Evolutionary conservation across 2,888 invertebrate species (phyloP), one percentile per base, ranked within the genome.

Genomic region (Vannuccia rotundouncinata): DNA sequence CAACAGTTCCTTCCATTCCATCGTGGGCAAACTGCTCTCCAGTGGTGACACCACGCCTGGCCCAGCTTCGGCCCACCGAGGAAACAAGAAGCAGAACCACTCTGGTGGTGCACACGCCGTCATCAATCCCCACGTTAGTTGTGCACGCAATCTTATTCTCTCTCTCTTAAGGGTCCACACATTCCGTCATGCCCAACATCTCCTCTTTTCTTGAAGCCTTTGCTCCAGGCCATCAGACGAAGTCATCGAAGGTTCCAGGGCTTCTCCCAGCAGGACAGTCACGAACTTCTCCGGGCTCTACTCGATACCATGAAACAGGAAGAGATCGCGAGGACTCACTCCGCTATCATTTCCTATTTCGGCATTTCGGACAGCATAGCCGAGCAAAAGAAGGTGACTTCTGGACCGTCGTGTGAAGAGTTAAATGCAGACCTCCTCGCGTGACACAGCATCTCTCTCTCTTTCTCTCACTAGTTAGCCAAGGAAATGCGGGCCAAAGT

Each of bases 261-360:
- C 10, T 95, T 93, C 0, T 94, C 95, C 84, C 97, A 99, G 86
- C 98, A 99, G 85, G 98, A 99, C 87, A 92, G 97, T 0, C 98
- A 99, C 85, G 98, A 99, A 88, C 89, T 98, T 80, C 90, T 99
- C 25, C 90, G 97, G 79, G 94, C 94, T 89, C 89, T 98, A 75
- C 89, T 98, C 78, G 96, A 98, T 88, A 92, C 92, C 83, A 93
- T 96, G 83, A 91, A 93, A 88, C 92, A 88, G 74, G 91, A 92
- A 84, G 92, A 92, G 86, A 84, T 85, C 22, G 83, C 84, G 89
- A 1, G 86, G 86, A 84, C 89, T 89, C 81, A 81, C 60, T n/a
- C 80, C 10, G 81, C 81, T 28, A 81, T 81, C 1, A 29, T 81
- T 13, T 74, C 45, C 66, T 17, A 29, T n/a, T 80, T 81, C n/a